Conservation (phyloP, 2,113 vertebrate genomes). For the Setophaga coronata region DNA sequence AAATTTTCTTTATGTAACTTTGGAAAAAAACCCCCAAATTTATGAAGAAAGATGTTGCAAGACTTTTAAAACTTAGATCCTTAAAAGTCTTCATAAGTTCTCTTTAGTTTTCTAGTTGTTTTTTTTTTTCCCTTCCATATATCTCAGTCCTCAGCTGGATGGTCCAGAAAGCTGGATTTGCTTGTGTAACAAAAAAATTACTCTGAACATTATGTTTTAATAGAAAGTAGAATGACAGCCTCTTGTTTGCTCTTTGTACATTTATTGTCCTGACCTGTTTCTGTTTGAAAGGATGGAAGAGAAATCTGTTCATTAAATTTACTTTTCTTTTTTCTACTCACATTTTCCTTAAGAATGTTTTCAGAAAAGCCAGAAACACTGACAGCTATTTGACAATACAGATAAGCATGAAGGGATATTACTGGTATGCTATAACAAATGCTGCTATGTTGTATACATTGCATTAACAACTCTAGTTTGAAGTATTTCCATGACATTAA, state of each 20-base stretch:
- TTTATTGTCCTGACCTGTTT: neutral
- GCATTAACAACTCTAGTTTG: neutral
- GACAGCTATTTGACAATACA: neutral
- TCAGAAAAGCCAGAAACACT: neutral
- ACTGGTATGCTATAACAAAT: neutral
- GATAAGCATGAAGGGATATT: neutral
- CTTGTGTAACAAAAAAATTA: neutral
- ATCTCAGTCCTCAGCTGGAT: neutral
- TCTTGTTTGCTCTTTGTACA: neutral
- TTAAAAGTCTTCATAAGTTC: neutral
- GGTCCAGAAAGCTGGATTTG: neutral
- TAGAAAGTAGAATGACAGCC: neutral
- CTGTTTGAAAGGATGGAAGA: neutral
- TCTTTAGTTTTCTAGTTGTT: neutral
- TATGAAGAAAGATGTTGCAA: neutral
- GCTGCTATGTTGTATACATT: neutral
- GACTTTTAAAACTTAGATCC: neutral
- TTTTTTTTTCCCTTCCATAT: neutral
- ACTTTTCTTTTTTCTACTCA: neutral
- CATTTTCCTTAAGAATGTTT: neutral
- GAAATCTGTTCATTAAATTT: conserved; percentile 3
- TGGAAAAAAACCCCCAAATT: neutral
- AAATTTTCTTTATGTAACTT: neutral
- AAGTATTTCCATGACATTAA: neutral
- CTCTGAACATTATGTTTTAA: neutral